Evolutionary conservation across 2,113 vertebrate species (phyloP).

Genomic region (Cariama cristata): DNA sequence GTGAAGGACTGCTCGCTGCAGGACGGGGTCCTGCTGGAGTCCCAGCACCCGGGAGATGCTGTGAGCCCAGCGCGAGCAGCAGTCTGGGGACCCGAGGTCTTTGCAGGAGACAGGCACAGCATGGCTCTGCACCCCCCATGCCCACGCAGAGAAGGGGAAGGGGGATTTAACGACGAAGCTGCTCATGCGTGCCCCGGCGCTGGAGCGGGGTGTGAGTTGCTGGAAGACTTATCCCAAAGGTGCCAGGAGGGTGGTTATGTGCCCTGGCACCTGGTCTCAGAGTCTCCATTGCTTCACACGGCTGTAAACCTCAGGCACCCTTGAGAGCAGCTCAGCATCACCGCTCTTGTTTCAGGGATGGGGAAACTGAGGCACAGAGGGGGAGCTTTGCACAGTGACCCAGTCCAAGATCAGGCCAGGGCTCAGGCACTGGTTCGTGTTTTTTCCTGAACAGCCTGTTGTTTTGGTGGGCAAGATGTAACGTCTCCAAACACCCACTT

Average conservation of each 20-base stretch:
- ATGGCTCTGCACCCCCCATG: fast-evolving
- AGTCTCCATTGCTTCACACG: fast-evolving
- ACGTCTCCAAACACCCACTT: fast-evolving
- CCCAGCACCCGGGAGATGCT: fast-evolving
- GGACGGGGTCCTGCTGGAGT: background rate
- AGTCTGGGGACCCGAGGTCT: fast-evolving
- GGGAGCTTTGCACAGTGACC: fast-evolving
- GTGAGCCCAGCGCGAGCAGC: fast-evolving
- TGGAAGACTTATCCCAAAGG: background rate
- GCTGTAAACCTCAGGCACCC: background rate
- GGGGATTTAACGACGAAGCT: too few relatives aligned
- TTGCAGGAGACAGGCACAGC: background rate
- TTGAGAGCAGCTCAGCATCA: background rate
- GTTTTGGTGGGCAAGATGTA: fast-evolving
- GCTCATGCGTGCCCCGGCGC: fast-evolving
- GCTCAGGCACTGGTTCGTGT: too few relatives aligned
- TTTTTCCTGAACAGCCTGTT: background rate
- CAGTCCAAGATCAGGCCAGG: too few relatives aligned
- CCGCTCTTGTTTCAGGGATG: background rate
- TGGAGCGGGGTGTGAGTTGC: fast-evolving
- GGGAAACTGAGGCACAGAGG: background rate
- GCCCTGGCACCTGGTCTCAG: background rate
- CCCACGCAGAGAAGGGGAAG: too few relatives aligned
- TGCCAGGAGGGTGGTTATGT: background rate
- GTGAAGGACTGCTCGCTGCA: background rate